phyloP scores from a whole-genome alignment of 2,113 vertebrate genomes.

The Psophia crepitans region DNA sequence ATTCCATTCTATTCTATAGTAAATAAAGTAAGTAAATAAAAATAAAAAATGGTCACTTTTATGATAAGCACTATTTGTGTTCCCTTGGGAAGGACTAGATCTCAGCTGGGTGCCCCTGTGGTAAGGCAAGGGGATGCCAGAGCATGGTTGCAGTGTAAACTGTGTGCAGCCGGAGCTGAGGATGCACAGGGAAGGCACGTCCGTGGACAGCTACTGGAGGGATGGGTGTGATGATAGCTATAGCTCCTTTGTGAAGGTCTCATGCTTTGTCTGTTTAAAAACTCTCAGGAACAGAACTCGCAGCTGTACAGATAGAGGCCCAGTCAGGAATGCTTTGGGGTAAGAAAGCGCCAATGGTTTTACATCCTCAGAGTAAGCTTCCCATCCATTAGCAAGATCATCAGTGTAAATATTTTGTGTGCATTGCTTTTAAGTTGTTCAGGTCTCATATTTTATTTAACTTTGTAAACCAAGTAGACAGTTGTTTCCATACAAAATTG shows the following conservation, averaged over 20 bases:
- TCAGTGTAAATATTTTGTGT: background rate
- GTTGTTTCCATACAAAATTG: background rate
- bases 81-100: background rate
- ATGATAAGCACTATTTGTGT: background rate
- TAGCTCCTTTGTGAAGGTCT: background rate
- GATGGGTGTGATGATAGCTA: background rate
- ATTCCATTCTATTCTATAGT: no score
- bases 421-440: background rate
- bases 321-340: background rate
- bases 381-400: background rate
- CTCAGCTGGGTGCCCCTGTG: background rate
- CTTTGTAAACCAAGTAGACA: background rate
- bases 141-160: rapidly evolving
- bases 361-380: background rate
- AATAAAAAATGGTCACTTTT: background rate
- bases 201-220: background rate
- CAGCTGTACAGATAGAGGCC: background rate
- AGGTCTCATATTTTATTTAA: background rate
- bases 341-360: background rate
- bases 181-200: rapidly evolving
- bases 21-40: background rate
- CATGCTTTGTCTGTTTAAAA: background rate
- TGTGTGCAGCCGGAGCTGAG: rapidly evolving
- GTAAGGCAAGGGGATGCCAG: background rate
- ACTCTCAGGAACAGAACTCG: background rate